Percentiles rank a stretch among this genome's conserved stretches.
phyloP scores from a whole-genome alignment of 2,888 invertebrate genomes.

The Cataglyphis livida region DNA sequence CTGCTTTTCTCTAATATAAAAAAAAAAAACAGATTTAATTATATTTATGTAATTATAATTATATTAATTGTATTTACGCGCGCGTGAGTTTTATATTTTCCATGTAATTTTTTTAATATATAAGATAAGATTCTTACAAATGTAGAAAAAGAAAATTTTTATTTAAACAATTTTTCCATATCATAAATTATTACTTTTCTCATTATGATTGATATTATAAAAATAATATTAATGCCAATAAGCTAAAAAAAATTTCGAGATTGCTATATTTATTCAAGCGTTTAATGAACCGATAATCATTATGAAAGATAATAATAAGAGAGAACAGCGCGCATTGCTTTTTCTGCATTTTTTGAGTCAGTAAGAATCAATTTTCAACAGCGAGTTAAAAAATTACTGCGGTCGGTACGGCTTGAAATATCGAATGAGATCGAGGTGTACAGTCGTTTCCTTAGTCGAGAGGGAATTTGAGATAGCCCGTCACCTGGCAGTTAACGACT shows the following conservation, averaged over 20 bases:
- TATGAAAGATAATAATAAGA: constrained; percentile 37
- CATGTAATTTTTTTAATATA: not conserved
- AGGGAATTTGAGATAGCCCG: constrained; percentile 46
- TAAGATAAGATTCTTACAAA: not conserved
- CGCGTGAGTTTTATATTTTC: not conserved
- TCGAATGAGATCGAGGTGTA: constrained; percentile 55
- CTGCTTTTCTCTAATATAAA: not conserved
- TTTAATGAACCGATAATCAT: constrained; percentile 41
- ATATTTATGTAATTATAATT: not conserved
- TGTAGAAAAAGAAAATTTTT: not conserved
- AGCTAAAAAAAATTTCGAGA: constrained; percentile 1
- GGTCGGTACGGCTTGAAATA: constrained; percentile 26
- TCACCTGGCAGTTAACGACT: constrained; percentile 59
- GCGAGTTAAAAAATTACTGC: constrained; percentile 31
- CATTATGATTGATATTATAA: not conserved
- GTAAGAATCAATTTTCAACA: constrained; percentile 45
- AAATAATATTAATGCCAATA: not conserved
- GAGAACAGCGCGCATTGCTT: constrained; percentile 19
- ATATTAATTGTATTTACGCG: not conserved
- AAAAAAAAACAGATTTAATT: not conserved
- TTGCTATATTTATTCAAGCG: not conserved
- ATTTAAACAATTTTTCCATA: not conserved
- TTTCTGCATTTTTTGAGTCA: constrained; percentile 39
- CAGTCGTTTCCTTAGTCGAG: constrained; percentile 27
- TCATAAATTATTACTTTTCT: not conserved